Evolutionary conservation across 2,888 invertebrate genomes (phyloP).

Genomic region (Tuta absoluta): DNA sequence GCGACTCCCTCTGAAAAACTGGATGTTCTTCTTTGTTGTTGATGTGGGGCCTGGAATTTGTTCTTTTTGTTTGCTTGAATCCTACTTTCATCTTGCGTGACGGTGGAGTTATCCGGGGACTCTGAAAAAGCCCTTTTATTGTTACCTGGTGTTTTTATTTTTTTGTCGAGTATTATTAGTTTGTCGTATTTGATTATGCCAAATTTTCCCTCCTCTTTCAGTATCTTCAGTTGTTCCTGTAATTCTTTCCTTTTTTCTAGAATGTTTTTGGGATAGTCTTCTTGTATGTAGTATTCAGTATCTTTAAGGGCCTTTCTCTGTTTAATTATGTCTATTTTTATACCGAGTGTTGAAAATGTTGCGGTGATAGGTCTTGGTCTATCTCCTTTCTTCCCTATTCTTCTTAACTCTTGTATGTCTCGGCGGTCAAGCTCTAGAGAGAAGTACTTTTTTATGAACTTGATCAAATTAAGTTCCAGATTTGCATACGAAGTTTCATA

Average conservation of each 20-base stretch:
- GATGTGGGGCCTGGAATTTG: too few species aligned
- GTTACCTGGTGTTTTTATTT: slow-evolving; percentile 20
- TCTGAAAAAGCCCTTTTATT: slow-evolving; percentile 6
- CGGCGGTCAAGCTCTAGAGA: slow-evolving; percentile 24
- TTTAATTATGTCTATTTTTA: slow-evolving; percentile 34
- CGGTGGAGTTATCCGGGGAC: too few species aligned
- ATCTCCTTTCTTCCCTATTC: slow-evolving; percentile 34
- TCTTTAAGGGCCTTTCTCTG: slow-evolving; percentile 30
- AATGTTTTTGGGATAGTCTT: slow-evolving; percentile 37
- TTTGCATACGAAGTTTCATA: slow-evolving; percentile 31
- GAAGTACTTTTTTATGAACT: slow-evolving; percentile 31
- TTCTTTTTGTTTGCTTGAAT: too few species aligned
- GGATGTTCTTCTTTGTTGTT: too few species aligned
- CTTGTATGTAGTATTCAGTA: slow-evolving; percentile 33
- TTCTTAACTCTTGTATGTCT: slow-evolving; percentile 29
- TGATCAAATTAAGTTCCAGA: slow-evolving; percentile 30
- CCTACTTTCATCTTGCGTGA: too few species aligned
- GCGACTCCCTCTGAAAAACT: too few species aligned
- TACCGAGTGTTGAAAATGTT: slow-evolving; percentile 31
- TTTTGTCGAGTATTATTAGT: slow-evolving; percentile 32
- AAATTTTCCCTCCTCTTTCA: slow-evolving; percentile 35
- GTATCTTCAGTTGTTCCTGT: slow-evolving; percentile 33
- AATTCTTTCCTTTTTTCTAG: slow-evolving; percentile 35
- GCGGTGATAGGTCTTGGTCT: slow-evolving; percentile 30
- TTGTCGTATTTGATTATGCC: slow-evolving; percentile 37